Evolutionary conservation across 1,140 invertebrate genomes (phyloP).

Genomic region (Spodoptera frugiperda): DNA sequence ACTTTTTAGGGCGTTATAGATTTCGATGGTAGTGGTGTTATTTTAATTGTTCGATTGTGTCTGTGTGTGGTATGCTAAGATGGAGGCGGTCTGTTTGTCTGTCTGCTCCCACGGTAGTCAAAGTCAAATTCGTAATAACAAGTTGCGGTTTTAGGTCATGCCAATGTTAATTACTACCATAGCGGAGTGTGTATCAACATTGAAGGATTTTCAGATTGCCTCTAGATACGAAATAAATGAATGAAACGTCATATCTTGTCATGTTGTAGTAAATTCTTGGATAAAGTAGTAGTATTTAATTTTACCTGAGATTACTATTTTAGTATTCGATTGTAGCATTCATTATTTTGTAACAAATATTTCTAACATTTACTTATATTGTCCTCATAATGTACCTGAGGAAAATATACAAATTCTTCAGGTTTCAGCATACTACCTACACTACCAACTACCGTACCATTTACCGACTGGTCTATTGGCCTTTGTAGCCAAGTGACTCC

Average conservation of each 20-base stretch:
- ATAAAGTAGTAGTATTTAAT: too few relatives aligned
- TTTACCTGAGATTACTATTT: too few relatives aligned
- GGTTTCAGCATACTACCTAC: not conserved
- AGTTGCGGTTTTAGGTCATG: conserved; percentile 41
- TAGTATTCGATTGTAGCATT: too few relatives aligned
- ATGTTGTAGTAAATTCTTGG: not conserved
- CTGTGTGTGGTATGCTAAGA: not conserved
- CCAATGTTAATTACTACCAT: conserved; percentile 42
- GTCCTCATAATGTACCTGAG: too few relatives aligned
- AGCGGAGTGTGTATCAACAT: conserved; percentile 5
- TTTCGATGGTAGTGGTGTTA: conserved; percentile 26
- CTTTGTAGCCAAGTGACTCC: not conserved
- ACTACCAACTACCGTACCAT: not conserved
- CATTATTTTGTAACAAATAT: too few relatives aligned
- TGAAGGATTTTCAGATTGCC: not conserved
- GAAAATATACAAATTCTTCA: too few relatives aligned
- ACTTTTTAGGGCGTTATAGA: conserved; percentile 42
- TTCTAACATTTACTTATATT: too few relatives aligned
- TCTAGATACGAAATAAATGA: not conserved
- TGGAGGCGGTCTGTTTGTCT: conserved; percentile 26
- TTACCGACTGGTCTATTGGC: not conserved
- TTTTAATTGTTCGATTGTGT: conserved; percentile 44
- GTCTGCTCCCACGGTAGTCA: conserved; percentile 48
- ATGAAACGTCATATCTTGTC: not conserved
- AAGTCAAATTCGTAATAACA: conserved; percentile 47